phyloP scores from a whole-genome alignment of 2,113 vertebrate genomes.

The Madoqua kirkii region DNA sequence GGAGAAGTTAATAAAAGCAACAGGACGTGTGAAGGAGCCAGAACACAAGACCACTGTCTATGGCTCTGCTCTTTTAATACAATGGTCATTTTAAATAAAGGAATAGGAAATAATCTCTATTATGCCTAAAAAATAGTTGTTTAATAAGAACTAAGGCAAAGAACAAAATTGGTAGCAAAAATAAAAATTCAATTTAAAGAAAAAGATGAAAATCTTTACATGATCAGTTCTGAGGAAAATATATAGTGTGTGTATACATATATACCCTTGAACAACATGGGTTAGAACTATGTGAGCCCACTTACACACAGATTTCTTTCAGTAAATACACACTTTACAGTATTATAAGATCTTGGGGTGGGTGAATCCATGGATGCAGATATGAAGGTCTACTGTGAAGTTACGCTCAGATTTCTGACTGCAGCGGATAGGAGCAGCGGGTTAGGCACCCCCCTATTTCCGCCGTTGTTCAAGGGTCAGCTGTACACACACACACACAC shows the following conservation, averaged over 20 bases:
- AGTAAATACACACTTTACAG: neutral
- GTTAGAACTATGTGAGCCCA: neutral
- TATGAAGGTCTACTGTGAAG: neutral
- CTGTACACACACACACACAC: neutral
- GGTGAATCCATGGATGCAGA: neutral
- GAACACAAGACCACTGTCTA: neutral
- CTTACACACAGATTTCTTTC: neutral
- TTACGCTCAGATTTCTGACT: neutral
- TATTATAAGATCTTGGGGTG: neutral
- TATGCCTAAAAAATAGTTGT: neutral
- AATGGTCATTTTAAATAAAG: neutral
- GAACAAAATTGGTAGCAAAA: neutral
- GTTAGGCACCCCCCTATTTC: neutral
- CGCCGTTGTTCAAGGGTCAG: neutral
- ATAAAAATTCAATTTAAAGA: neutral
- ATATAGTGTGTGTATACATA: rapidly evolving
- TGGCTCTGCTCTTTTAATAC: neutral
- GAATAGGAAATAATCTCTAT: neutral
- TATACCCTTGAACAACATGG: neutral
- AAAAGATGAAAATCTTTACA: neutral
- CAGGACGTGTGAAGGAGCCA: neutral
- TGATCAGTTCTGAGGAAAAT: neutral
- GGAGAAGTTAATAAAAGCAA: neutral
- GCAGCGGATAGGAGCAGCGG: neutral
- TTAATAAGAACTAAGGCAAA: neutral